Evolutionary conservation across 2,113 vertebrate genomes (phyloP).

Genomic region (Hippoglossus stenolepis): DNA sequence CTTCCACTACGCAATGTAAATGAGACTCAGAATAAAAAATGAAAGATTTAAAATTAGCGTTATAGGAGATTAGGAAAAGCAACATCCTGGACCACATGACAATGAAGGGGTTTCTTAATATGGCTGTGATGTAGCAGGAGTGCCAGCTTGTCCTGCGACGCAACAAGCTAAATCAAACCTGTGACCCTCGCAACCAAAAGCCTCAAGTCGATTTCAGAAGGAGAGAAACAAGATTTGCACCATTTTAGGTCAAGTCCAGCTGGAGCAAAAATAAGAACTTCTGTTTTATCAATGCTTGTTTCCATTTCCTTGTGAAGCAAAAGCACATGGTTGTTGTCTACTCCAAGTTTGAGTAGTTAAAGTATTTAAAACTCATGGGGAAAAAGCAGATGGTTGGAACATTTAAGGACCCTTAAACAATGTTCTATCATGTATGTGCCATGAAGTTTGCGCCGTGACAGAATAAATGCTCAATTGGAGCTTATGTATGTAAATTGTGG

Average conservation of each 20-base stretch:
- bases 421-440: background rate
- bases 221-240: too few species aligned
- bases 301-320: background rate
- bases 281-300: background rate
- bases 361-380: background rate
- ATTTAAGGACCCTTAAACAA: background rate
- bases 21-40: too few species aligned
- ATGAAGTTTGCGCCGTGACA: background rate
- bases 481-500: background rate
- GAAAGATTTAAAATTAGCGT: too few species aligned
- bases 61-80: too few species aligned
- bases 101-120: too few species aligned
- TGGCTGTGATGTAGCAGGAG: background rate
- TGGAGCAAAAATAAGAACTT: background rate
- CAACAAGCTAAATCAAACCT: background rate
- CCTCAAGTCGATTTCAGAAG: too few species aligned
- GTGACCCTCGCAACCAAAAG: too few species aligned
- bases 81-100: too few species aligned
- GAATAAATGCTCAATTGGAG: background rate
- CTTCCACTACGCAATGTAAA: too few species aligned
- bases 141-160: background rate
- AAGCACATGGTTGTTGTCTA: too few species aligned
- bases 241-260: background rate
- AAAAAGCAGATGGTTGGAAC: background rate
- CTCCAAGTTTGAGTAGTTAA: too few species aligned